Conservation (phyloP, 2,113 vertebrate genomes). For the Corythaeola cristata region DNA sequence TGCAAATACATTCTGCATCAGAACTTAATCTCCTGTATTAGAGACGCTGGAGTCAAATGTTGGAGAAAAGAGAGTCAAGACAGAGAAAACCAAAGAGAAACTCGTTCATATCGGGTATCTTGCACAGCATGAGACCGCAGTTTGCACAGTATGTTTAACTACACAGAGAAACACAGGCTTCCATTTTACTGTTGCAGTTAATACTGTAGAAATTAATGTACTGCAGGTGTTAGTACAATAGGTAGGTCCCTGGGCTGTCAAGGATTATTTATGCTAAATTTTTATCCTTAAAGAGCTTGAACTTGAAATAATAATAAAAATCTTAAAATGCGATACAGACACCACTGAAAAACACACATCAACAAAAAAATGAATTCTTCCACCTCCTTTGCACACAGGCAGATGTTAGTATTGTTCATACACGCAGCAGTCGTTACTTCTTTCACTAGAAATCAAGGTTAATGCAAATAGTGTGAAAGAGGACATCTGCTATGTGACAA, state of each 20-base stretch:
- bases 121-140: too few relatives aligned
- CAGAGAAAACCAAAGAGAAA: neutral
- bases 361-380: neutral
- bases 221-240: neutral
- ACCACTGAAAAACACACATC: neutral
- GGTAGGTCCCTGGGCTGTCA: neutral
- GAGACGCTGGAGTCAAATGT: neutral
- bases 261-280: neutral
- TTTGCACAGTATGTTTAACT: neutral
- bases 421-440: neutral
- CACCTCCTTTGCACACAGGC: fast-evolving
- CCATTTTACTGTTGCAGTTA: neutral
- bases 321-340: neutral
- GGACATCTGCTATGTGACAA: neutral
- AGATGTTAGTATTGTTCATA: neutral
- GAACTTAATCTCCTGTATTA: neutral
- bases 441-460: neutral
- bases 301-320: neutral
- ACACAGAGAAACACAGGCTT: neutral
- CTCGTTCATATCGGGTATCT: neutral
- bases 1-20: neutral
- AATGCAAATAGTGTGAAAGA: neutral
- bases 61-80: neutral
- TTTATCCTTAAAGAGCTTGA: neutral
- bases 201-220: neutral